Evolutionary conservation across 2,888 invertebrate genomes (phyloP).

Genomic region (Caenorhabditis zanzibari): DNA sequence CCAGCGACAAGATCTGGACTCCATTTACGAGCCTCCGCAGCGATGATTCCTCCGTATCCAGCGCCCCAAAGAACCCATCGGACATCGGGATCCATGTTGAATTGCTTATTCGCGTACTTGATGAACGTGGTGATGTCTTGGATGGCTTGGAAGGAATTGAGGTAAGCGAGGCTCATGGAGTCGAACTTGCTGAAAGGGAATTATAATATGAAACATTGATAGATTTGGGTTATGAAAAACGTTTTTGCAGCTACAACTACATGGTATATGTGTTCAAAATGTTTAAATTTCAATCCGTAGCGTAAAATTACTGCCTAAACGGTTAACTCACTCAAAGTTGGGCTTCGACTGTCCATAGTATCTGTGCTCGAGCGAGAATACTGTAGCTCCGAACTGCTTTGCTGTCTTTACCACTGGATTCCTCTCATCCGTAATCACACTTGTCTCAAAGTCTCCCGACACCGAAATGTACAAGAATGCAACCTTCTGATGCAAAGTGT

Average conservation of each 20-base stretch:
- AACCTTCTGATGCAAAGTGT: neutral
- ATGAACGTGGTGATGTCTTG: slow-evolving; percentile 93
- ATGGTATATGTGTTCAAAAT: too few relatives aligned
- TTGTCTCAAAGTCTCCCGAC: slow-evolving; percentile 1
- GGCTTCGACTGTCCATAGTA: slow-evolving; percentile 92
- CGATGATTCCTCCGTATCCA: slow-evolving; percentile 86
- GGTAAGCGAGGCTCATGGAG: slow-evolving; percentile 87
- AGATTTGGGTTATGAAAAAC: too few relatives aligned
- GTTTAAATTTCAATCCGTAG: too few relatives aligned
- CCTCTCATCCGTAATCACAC: slow-evolving; percentile 18
- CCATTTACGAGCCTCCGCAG: slow-evolving; percentile 92
- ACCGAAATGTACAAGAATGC: slow-evolving; percentile 12
- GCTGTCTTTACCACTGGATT: slow-evolving; percentile 58
- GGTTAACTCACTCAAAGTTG: slow-evolving; percentile 25
- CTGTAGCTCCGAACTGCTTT: slow-evolving; percentile 89
- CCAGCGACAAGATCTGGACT: slow-evolving; percentile 91
- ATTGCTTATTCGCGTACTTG: slow-evolving; percentile 58
- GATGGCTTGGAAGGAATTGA: slow-evolving; percentile 87
- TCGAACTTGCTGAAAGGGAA: slow-evolving; percentile 2
- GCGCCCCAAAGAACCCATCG: slow-evolving; percentile 52
- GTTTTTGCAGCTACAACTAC: too few relatives aligned
- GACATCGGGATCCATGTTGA: slow-evolving; percentile 92
- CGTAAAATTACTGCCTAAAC: too few relatives aligned
- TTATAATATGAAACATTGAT: too few relatives aligned
- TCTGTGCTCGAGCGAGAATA: slow-evolving; percentile 93